Conservation (phyloP, 2,113 vertebrate species). For the Vulpes vulpes region DNA sequence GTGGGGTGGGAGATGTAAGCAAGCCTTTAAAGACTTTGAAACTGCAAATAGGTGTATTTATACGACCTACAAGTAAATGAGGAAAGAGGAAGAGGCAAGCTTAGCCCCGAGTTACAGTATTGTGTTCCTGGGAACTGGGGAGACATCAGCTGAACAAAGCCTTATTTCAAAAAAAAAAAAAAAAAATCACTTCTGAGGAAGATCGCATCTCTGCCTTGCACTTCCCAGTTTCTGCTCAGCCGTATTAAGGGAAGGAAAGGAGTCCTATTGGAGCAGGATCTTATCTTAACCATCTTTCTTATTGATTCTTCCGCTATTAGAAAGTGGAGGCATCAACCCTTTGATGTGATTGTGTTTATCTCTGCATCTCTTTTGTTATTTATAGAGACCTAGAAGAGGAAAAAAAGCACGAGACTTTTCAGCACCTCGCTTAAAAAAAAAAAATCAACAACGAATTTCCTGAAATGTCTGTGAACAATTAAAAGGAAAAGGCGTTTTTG, state of each 20-base stretch:
- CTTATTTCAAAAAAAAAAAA: constrained; percentile 71
- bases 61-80: constrained; percentile 44
- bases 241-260: constrained; percentile 37
- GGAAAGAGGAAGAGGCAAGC: constrained; percentile 66
- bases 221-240: constrained; percentile 59
- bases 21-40: constrained; percentile 73
- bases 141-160: constrained; percentile 85
- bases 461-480: constrained; percentile 72
- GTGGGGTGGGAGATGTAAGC: constrained; percentile 66
- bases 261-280: background rate
- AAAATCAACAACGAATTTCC: constrained; percentile 70
- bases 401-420: constrained; percentile 74
- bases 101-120: constrained; percentile 71
- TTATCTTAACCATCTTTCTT: constrained; percentile 76
- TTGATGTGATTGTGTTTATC: constrained; percentile 80
- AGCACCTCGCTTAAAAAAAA: constrained; percentile 40
- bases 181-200: constrained; percentile 78
- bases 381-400: constrained; percentile 79
- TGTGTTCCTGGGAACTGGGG: constrained; percentile 76
- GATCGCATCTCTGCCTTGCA: constrained; percentile 60
- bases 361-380: constrained; percentile 92
- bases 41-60: constrained; percentile 72
- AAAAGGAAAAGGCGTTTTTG: constrained; percentile 78
- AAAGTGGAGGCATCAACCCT: constrained; percentile 76
- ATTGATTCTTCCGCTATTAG: constrained; percentile 75